A percentile compares a stretch with the other conserved stretches of the same genome.
Evolutionary conservation across 2,797 vertebrate genomes (phyloP).

Genomic region (Iguana delicatissima): DNA sequence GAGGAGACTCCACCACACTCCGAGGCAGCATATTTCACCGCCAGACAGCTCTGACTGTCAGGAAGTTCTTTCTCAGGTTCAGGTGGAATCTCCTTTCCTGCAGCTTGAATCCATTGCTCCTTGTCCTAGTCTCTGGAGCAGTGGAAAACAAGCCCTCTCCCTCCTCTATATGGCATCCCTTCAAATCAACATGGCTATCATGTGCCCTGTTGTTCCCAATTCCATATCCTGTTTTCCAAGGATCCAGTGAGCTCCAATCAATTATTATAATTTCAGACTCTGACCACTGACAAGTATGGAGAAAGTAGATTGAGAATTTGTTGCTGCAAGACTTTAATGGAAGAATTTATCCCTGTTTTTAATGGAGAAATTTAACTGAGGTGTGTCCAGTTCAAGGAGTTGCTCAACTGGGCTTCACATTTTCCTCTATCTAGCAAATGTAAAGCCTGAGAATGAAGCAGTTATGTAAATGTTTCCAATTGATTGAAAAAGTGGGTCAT

Average conservation of each 20-base stretch:
- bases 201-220: background rate
- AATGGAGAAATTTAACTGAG: background rate
- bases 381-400: accelerated
- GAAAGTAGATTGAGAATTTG: background rate
- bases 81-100: too few relatives aligned
- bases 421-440: constrained; percentile 37
- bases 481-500: constrained; percentile 95
- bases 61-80: too few relatives aligned
- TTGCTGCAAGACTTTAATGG: background rate
- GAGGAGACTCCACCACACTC: too few relatives aligned
- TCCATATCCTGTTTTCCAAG: background rate
- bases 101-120: too few relatives aligned
- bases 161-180: too few relatives aligned
- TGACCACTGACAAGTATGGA: background rate
- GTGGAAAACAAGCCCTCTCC: too few relatives aligned
- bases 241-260: background rate
- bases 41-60: too few relatives aligned
- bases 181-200: too few relatives aligned
- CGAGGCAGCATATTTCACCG: too few relatives aligned
- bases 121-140: too few relatives aligned
- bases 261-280: background rate
- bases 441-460: constrained; percentile 58
- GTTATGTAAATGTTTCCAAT: constrained; percentile 87
- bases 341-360: background rate
- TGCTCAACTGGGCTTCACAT: background rate